Base-by-base conservation (phyloP, 2,113 vertebrate genomes). In the Phalacrocorax brasilianus region DNA sequence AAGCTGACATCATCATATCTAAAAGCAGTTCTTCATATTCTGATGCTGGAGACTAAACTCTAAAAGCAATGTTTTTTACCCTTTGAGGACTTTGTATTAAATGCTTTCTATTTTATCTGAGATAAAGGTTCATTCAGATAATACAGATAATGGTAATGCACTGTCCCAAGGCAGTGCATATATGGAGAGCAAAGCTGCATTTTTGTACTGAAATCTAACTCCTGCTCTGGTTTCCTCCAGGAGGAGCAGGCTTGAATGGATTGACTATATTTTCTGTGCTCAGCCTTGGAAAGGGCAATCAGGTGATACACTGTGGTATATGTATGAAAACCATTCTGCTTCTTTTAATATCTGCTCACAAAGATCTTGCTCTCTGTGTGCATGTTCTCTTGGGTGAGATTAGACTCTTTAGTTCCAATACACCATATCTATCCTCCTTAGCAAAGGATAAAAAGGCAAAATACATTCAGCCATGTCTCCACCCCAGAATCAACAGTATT, bases 391-490 rank as follows among this genome's bases (percentile, higher is more conserved):
- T 7, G 18, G 23, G 20, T 88, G 35, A 73, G 42, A 55, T 78
- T 35, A 73, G 14, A 23, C 20, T 72, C 42, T 82, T 44, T 62
- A 45, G 17, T 67, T 85, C 63, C 47, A n/a, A 14, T 30, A 23
- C 12, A 40, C 33, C 5, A 19, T 28, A 35, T 0, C 0, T 4
- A 10, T 55, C 28, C 16, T 38, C 35, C 7, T 28, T n/a, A 71
- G 28, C 18, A 62, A 12, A 56, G 47, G 17, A 42, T 82, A 62
- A 74, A 87, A 58, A 72, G 24, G 47, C 53, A 65, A 35, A 77
- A 26, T 24, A 22, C 26, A 9, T 40, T 56, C 66, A 83, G 14
- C 55, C 15, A 16, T 52, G 13, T 50, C 44, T 92, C 44, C 40
- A 75, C 11, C 27, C n/a, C n/a, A 30, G 53, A 56, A 71, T 45